phyloP scores from a whole-genome alignment of 2,888 invertebrate species.

The Drosophila pullipes region DNA sequence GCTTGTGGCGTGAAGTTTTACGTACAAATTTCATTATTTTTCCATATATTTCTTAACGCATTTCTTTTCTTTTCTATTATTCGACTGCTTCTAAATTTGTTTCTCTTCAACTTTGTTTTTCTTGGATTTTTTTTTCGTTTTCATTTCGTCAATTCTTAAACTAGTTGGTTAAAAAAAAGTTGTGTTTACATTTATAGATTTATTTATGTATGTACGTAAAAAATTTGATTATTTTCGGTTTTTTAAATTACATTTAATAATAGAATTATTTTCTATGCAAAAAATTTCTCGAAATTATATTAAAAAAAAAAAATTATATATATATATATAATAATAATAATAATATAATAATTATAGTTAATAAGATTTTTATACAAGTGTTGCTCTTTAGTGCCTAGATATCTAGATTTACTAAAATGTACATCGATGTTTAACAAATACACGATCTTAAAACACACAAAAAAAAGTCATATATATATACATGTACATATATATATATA shows the following conservation, averaged over 20 bases:
- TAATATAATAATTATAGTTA: slow-evolving; percentile 44
- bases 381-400: slow-evolving; percentile 67
- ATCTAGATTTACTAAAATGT: slow-evolving; percentile 72
- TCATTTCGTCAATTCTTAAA: slow-evolving; percentile 38
- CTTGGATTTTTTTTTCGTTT: slow-evolving; percentile 16
- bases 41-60: slow-evolving; percentile 16
- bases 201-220: slow-evolving; percentile 77
- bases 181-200: slow-evolving; percentile 70
- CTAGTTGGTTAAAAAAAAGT: slow-evolving; percentile 67
- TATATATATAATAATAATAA: slow-evolving; percentile 28
- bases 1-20: slow-evolving; percentile 71
- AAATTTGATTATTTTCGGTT: slow-evolving; percentile 75
- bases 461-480: slow-evolving; percentile 30
- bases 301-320: slow-evolving; percentile 39
- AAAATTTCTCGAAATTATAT: slow-evolving; percentile 59
- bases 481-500: slow-evolving; percentile 25
- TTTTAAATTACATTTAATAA: slow-evolving; percentile 73
- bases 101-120: slow-evolving; percentile 1
- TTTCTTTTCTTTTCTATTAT: slow-evolving; percentile 28
- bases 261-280: slow-evolving; percentile 69
- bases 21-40: slow-evolving; percentile 68
- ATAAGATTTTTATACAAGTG: slow-evolving; percentile 64
- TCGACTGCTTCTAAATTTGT: slow-evolving; percentile 13
- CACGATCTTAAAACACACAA: slow-evolving; percentile 52
- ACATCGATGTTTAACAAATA: slow-evolving; percentile 74